Evolutionary conservation across 2,888 invertebrate species (phyloP).

Genomic region (Sphaeridia pumilis): DNA sequence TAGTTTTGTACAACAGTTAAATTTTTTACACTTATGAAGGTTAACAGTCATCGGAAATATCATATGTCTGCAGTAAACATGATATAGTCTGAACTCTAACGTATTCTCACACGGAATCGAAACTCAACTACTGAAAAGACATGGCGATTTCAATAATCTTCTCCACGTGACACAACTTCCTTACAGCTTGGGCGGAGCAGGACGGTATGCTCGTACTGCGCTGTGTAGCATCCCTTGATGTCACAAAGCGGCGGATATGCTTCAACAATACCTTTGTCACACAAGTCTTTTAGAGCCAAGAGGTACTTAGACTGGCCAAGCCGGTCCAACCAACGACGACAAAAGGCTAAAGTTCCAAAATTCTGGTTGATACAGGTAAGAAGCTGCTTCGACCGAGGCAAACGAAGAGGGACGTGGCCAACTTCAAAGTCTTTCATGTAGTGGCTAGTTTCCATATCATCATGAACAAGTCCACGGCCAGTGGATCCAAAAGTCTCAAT

Average conservation of each 20-base stretch:
- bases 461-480: conserved; percentile 85
- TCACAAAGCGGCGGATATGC: conserved; percentile 98
- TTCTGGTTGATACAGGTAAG: conserved; percentile 88
- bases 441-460: conserved; percentile 98
- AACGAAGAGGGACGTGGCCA: conserved; percentile 59
- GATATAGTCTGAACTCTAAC: no score
- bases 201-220: conserved; percentile 98
- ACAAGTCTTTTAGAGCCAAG: conserved; percentile 95
- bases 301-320: conserved; percentile 94
- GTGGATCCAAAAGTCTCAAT: conserved; percentile 99
- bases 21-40: no score
- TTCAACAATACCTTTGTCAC: conserved; percentile 95
- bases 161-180: conserved; percentile 92
- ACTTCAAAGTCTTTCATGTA: conserved; percentile 99
- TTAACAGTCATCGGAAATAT: no score
- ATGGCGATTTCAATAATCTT: conserved; percentile 64
- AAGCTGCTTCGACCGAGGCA: conserved; percentile 85
- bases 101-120: no score
- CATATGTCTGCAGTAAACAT: no score
- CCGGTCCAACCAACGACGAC: conserved; percentile 96
- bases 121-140: no score
- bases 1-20: no score
- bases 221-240: conserved; percentile 93
- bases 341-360: conserved; percentile 96
- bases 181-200: conserved; percentile 95